Percentiles rank a stretch among this genome's conserved stretches.
Evolutionary conservation across 2,113 vertebrate genomes (phyloP).

Genomic region (Eubucco bourcierii): DNA sequence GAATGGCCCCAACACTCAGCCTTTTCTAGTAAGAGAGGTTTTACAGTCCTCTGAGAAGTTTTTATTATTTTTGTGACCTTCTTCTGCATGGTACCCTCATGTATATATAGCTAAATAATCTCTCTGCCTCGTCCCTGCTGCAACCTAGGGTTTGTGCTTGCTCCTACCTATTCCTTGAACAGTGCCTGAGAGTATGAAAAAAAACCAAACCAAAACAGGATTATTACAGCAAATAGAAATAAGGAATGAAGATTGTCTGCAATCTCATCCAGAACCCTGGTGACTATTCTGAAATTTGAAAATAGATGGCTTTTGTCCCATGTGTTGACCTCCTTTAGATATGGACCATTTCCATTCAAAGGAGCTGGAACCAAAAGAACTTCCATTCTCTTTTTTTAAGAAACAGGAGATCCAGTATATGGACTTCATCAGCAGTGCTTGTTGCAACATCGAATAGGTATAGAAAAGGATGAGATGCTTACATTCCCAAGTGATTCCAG

Average conservation of each 20-base stretch:
- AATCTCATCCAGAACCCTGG: neutral
- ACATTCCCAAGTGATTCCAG: neutral
- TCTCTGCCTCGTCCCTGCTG: neutral
- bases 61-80: too few relatives aligned
- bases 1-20: too few relatives aligned
- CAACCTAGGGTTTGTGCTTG: neutral
- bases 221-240: neutral
- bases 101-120: neutral
- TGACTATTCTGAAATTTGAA: neutral
- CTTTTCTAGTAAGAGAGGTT: too few relatives aligned
- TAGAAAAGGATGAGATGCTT: neutral
- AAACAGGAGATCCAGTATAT: neutral
- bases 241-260: neutral
- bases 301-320: neutral
- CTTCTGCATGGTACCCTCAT: neutral
- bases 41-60: too few relatives aligned
- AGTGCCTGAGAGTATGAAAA: neutral
- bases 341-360: neutral
- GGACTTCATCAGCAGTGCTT: neutral
- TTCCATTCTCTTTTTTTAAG: neutral
- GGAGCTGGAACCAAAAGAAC: neutral
- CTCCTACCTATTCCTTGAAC: neutral
- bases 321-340: neutral
- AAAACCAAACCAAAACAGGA: neutral
- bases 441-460: neutral